These are phyloP conservation scores for Condylura cristata DNA, from an alignment of 2,113 vertebrate genomes.

Conservation along the genomic window DNA sequence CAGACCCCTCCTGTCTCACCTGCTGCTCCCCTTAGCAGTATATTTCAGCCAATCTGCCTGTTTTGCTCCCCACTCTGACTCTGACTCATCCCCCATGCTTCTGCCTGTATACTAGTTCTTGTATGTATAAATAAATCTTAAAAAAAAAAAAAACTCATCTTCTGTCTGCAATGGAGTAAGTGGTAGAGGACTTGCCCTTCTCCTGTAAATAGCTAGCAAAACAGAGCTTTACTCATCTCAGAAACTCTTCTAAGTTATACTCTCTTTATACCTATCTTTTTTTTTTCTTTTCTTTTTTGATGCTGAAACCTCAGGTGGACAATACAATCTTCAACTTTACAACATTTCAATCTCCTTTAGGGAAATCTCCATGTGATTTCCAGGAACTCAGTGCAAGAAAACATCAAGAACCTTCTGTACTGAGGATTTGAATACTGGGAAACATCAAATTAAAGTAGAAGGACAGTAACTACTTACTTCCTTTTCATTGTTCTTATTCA, in stretches of 20 bases:
- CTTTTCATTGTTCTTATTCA: constrained; percentile 67
- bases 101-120: no score
- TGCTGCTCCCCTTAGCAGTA: no score
- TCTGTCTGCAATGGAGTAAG: neutral
- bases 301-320: neutral
- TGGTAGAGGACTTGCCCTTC: neutral
- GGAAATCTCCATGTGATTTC: constrained; percentile 12
- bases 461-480: constrained; percentile 60
- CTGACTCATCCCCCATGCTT: no score
- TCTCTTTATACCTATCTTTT: neutral
- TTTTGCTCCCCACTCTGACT: no score
- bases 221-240: neutral
- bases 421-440: constrained; percentile 68
- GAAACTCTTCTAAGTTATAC: neutral
- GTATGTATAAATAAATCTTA: no score
- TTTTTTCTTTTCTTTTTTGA: no score
- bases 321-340: neutral
- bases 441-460: constrained; percentile 58
- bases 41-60: no score
- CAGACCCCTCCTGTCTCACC: no score
- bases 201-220: neutral
- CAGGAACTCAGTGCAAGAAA: constrained; percentile 53
- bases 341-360: neutral
- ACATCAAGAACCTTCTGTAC: constrained; percentile 58
- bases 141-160: no score